Evolutionary conservation across 1,140 invertebrate genomes (phyloP), one percentile per base, ranked within the genome.

Genomic region (Drosophila sproati): DNA sequence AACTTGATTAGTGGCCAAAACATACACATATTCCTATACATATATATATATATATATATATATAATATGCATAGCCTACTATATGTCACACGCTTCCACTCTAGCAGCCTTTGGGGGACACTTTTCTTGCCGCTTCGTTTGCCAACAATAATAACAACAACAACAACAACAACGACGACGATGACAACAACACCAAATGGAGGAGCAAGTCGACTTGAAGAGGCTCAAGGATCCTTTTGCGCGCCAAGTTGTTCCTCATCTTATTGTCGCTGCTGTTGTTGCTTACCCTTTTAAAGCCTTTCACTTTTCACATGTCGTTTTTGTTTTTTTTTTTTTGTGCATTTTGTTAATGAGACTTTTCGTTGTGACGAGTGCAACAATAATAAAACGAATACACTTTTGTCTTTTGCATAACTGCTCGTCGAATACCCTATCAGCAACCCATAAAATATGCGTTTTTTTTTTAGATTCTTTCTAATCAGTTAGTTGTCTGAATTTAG

Each of bases 311-410:
- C 59, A 62, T 52, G 57, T 73, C 50, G 70, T 48, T 51, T 43
- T 63, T 74, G 20, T 75, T 62, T 54, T 54, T 45, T 64, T 52
- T 55, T 64, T 63, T 78, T 62, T 79, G 69, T 70, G 72, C 73
- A 81, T 81, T 81, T 81, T 78, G 61, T 82, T 77, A 79, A 82
- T 83, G 78, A 81, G 78, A 45, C 62, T 72, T 71, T 61, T 52
- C 57, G 31, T n/a, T 8, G 59, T 45, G 7, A 48, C 57, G 32
- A 32, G 31, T 52, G 51, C 51, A 52, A 52, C 51, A 52, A 52
- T 52, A 52, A 52, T 31, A 31, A 32, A 20, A 20, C 20, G 20
- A 20, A 20, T 0, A 20, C 20, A 20, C 20, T 20, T 20, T 20
- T 20, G 1, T 20, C 20, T 20, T 20, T 39, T 56, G 54, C 54